Evolutionary conservation across 2,888 invertebrate genomes (phyloP), one percentile per base, ranked within the genome.

Genomic region (Pasiphila rectangulata): DNA sequence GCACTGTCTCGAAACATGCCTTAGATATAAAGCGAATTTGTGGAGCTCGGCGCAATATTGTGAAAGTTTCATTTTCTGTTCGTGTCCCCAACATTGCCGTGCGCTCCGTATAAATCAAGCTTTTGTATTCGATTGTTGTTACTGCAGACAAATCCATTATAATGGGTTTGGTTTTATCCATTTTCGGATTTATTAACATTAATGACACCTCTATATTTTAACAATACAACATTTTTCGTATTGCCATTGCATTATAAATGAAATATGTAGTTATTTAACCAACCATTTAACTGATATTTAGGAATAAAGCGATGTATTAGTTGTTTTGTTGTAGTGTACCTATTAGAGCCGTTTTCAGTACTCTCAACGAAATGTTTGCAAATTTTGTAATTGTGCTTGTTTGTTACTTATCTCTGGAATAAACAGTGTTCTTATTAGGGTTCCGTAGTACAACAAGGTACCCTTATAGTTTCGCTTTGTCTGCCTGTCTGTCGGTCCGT

Each of bases 1-100:
- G 75, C 68, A 67, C 59, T 73, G 65, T 71, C 63, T 66, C 60
- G 61, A 62, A 65, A 50, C 51, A 30, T 38, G 49, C 54, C 61
- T 62, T 64, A 66, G 66, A 70, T 69, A 75, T 70, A 69, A 69
- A 75, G 66, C 58, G 70, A 71, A 72, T 78, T 72, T 70, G 74
- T 72, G 68, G 68, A 67, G 66, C 64, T 73, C 65, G 69, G 70
- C 68, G 57, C 69, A 71, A 73, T 75, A 75, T 67, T 61, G 64
- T 60, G 59, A 57, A 61, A 51, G 57, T 68, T 67, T 52, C 51
- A 66, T 63, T 65, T 64, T 68, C 63, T 63, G 53, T 52, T 59
- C 54, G 47, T 45, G 49, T 52, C 35, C 44, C 51, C 39, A 49
- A 56, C 57, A 58, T 56, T 61, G 58, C 55, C 51, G 62, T 61